phyloP scores from a whole-genome alignment of 2,797 vertebrate species.

The Australoheros facetus region DNA sequence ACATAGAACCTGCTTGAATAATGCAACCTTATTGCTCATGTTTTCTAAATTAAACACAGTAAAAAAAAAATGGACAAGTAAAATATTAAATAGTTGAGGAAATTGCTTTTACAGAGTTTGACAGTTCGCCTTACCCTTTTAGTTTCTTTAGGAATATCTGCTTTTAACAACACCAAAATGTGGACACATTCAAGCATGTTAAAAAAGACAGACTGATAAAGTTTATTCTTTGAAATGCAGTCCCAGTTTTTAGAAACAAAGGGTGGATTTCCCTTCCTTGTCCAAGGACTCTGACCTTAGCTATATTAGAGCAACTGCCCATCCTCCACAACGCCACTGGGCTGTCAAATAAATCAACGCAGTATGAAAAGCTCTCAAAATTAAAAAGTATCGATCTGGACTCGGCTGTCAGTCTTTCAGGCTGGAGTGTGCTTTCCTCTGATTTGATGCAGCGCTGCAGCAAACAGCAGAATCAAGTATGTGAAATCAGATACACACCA shows the following conservation, averaged over 20 bases:
- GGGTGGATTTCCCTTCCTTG: neutral
- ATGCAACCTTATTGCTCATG: conserved; percentile 9
- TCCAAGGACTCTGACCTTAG: conserved; percentile 24
- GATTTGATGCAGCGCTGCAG: conserved; percentile 22
- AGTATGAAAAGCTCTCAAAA: conserved; percentile 58
- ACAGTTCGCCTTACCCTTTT: neutral
- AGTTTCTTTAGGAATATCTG: conserved; percentile 4
- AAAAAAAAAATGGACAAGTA: neutral
- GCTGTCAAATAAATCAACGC: conserved; percentile 46
- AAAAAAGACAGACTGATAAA: neutral
- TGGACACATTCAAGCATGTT: neutral
- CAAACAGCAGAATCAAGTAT: neutral
- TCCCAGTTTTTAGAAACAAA: neutral
- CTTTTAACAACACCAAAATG: conserved; percentile 11
- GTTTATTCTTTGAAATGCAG: neutral
- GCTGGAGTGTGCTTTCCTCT: neutral
- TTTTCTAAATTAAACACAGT: neutral
- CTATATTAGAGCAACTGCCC: conserved; percentile 15
- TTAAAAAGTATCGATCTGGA: conserved; percentile 52
- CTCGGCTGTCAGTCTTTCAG: conserved; percentile 56
- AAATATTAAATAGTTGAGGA: conserved; percentile 29
- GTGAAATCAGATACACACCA: conserved; percentile 2
- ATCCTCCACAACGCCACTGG: conserved; percentile 21
- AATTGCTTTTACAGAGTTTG: neutral
- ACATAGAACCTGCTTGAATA: conserved; percentile 37